Conservation (phyloP, 2,797 vertebrate genomes). For the Poecilia velifera region DNA sequence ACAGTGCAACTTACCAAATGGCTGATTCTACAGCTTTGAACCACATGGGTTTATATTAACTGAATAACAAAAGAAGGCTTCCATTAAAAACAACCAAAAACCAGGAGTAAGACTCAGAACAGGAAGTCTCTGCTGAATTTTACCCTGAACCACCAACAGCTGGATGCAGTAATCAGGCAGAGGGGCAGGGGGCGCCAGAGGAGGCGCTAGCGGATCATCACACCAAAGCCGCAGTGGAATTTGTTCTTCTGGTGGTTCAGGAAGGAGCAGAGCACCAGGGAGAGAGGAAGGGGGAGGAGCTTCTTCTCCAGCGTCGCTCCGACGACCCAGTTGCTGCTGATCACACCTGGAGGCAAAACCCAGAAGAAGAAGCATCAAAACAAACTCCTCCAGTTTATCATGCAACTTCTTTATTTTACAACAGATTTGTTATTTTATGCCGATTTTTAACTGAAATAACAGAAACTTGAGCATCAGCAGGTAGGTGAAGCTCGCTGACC, state of each 20-base stretch:
- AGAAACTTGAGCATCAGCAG: neutral
- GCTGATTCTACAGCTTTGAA: neutral
- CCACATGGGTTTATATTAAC: neutral
- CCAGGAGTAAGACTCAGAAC: neutral
- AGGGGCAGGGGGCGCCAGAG: neutral
- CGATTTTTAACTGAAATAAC: neutral
- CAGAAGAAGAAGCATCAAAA: neutral
- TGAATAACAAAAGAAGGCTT: neutral
- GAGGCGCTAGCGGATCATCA: conserved; percentile 85
- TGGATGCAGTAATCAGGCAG: neutral
- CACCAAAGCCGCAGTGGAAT: conserved; percentile 92
- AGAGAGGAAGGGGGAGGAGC: conserved; percentile 88
- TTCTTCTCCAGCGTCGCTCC: conserved; percentile 93
- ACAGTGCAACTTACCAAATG: too few species aligned
- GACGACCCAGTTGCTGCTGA: conserved; percentile 93
- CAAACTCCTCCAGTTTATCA: neutral
- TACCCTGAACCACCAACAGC: neutral
- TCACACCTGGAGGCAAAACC: conserved; percentile 77
- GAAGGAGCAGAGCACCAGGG: conserved; percentile 89
- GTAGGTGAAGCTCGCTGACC: conserved; percentile 67
- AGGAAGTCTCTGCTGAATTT: neutral
- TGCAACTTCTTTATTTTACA: too few species aligned
- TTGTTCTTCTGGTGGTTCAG: conserved; percentile 92
- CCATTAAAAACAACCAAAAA: neutral
- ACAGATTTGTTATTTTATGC: neutral